phyloP scores from a whole-genome alignment of 2,113 vertebrate species.

The Choloepus hoffmanni region DNA sequence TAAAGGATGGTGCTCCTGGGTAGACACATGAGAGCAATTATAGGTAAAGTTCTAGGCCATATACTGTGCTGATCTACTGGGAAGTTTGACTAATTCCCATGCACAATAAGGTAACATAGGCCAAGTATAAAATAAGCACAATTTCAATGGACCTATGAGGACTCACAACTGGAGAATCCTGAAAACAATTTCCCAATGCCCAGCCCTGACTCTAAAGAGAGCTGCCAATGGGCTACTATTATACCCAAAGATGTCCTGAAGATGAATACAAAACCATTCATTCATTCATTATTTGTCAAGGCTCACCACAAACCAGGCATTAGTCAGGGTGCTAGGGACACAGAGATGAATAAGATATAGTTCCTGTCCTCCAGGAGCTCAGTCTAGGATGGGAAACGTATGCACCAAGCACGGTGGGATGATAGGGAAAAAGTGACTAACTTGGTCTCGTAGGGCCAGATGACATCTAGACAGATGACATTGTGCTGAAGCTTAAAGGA shows the following conservation, averaged over 20 bases:
- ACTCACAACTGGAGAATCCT: background rate
- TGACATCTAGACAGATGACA: background rate
- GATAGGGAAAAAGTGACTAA: background rate
- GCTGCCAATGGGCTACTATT: background rate
- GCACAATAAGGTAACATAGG: background rate
- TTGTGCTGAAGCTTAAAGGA: background rate
- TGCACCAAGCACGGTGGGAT: background rate
- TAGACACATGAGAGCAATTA: background rate
- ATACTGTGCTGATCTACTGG: background rate
- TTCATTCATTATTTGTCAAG: conserved; percentile 35
- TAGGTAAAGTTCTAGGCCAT: background rate
- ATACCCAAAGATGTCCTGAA: conserved; percentile 3
- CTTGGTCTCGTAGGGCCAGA: background rate
- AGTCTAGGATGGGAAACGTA: background rate
- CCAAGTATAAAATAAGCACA: conserved; percentile 28
- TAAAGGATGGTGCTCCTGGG: background rate
- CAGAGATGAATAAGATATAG: conserved; percentile 21
- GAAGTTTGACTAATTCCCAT: background rate
- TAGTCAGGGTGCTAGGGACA: background rate
- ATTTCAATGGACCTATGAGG: background rate
- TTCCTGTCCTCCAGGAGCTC: background rate
- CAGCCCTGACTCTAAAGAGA: conserved; percentile 16
- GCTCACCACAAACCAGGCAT: background rate
- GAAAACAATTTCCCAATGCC: background rate
- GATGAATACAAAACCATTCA: conserved; percentile 32